Base-by-base conservation (phyloP, 2,888 invertebrate genomes). In the Mesorhabditis belari region DNA sequence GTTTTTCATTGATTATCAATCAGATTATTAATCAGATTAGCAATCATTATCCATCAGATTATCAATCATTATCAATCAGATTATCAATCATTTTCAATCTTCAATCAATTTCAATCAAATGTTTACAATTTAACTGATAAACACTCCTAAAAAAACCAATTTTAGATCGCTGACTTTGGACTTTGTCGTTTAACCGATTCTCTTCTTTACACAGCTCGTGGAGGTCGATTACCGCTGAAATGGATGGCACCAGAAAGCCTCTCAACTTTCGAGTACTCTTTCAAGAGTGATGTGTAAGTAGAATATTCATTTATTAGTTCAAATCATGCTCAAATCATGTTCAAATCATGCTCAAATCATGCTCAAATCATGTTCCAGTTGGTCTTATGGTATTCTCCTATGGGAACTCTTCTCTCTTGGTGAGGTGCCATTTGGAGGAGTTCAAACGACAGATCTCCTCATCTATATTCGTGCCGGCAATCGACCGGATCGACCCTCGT, bases 221-320 rank as follows among this genome's bases (percentile, higher is more conserved):
- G 73, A 12, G 77, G 77, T 24, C 60, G 76, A 24, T 54, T 77
- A 17, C 77, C 77, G 5, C 56, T 77, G 56, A 71, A 75, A 61
- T 77, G 77, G 77, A 75, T 77, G 77, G 70, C 74, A 35, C 73
- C 73, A 0, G 77, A 77, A 61, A 67, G 68, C 4, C 60, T 77
- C 4, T 60, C 64, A 6, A 63, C 67, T 5, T 74, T 71, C 56
- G 76, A 76, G 35, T 77, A 77, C 54, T 71, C 75, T 3, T 73
- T 72, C 57, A 74, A 76, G 52, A 71, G 72, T 28, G 76, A 77
- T 64, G 73, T 75, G 70, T 74, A 56, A 64, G 74, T 70, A 27
- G 17, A 52, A 19, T 12, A 52, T 52, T 52, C 21, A 17, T 19
- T 19, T 52, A 52, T 52, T 12, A 52, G 17, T 19, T n/a, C 21